Evolutionary conservation across 2,888 invertebrate species (phyloP), one percentile per base, ranked within the genome.

Genomic region (Andrena haemorrhoa): DNA sequence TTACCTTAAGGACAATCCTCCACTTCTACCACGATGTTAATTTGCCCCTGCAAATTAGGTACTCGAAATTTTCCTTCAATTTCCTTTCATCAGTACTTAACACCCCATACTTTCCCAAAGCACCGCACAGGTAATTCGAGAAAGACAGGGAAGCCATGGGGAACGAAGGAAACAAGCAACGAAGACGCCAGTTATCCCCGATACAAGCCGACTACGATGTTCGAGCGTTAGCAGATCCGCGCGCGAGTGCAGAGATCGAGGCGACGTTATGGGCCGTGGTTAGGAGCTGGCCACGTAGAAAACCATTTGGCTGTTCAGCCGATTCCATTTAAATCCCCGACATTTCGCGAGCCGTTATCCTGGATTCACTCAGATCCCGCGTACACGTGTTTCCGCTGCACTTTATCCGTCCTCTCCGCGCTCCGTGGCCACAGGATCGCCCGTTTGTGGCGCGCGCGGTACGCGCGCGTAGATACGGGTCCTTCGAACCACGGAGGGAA

Each of bases 261-360:
- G 16, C 5, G 41, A 70, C 56, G 20, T 68, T 76, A 80, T 74
- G 73, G 68, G 65, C 26, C 53, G 23, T 41, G 35, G 23, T 41
- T 41, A 41, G 51, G 56, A 79, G 84, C 77, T 16, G 65, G 75
- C 53, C 72, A 58, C 71, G 66, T 29, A 68, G 76, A 79, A 87
- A 81, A 85, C 65, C 77, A 84, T 87, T 89, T 82, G 89, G 89
- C 83, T 90, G 82, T 84, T 86, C 86, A 85, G 66, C 84, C 85
- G 83, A 89, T 88, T 89, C 82, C 83, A 83, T 82, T 86, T 83
- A 83, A 85, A 90, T 87, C 83, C 75, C 80, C 71, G 76, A 84
- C 88, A 89, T 86, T 82, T 77, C 79, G 86, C 79, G 76, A 70
- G 73, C 83, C 82, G 87, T 90, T 90, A 89, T 85, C 85, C 83